Base-by-base conservation (phyloP, 2,113 vertebrate genomes). In the Cavia aperea region DNA sequence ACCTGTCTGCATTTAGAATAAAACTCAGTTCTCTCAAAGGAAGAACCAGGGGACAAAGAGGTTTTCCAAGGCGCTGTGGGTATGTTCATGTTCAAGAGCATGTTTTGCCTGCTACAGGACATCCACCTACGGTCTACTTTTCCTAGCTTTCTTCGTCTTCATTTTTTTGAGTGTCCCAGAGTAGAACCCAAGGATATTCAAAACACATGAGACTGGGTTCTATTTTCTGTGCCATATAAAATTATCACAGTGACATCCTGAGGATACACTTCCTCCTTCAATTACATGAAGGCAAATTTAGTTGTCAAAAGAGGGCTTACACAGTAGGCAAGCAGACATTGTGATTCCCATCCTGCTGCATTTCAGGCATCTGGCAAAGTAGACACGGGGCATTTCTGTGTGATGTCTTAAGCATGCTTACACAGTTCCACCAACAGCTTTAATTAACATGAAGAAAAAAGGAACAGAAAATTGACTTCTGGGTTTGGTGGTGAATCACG, bases 1-100 rank as follows among this genome's bases (percentile, higher is more conserved):
- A 63, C 15, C 89, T 79, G 31, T 89, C 81, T 86, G 62, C 60
- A 75, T 81, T 92, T 75, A 58, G 10, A 36, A 92, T 88, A 90
- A 94, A 94, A 92, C 49, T 46, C 46, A 36, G 4, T 78, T 54
- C 14, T n/a, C 60, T 31, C 16, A 5, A 79, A 82, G 56, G 83
- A 93, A 75, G 39, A 91, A 77, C 36, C 7, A 56, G 15, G 19
- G 7, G 26, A 56, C 39, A 81, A 73, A 94, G 58, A 54, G 87
- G 43, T 81, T 86, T 95, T 85, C 79, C 15, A 3, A 2, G 1
- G 5, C 7, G 19, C 12, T 82, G 18, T 19, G 18, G 10, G 83
- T 86, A 29, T 14, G 21, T 26, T 58, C 29, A 68, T 2, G 3
- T n/a, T 9, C 18, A 9, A 39, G 13, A 60, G 7, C n/a, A 36